A percentile compares a stretch with the other conserved stretches of the same genome.
These are phyloP conservation scores for Mellilla xanthometata DNA, from an alignment of 2,888 invertebrate species.

Conservation along the genomic window DNA sequence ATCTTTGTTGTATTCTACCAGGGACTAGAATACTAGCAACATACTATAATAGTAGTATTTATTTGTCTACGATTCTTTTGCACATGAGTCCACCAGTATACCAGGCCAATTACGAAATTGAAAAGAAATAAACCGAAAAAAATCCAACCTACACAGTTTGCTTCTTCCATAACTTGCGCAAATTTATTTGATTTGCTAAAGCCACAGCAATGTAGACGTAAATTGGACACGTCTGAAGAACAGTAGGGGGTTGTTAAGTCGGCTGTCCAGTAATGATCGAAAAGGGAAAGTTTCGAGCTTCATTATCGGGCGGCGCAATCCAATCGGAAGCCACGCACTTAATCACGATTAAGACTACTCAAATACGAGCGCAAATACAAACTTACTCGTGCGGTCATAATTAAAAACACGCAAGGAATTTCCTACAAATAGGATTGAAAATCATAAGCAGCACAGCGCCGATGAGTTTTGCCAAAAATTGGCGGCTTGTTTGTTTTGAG, in stretches of 20 bases:
- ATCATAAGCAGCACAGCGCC: conserved; percentile 36
- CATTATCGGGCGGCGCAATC: conserved; percentile 61
- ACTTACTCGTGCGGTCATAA: conserved; percentile 35
- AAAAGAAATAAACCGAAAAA: too few relatives aligned
- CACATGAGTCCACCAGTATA: too few relatives aligned
- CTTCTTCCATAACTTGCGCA: too few relatives aligned
- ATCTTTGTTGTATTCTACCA: too few relatives aligned
- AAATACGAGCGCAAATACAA: conserved; percentile 36
- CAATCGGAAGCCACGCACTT: conserved; percentile 64
- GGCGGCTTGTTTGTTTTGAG: conserved; percentile 71
- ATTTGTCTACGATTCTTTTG: too few relatives aligned
- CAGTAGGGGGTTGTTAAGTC: conserved; percentile 45
- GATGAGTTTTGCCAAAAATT: conserved; percentile 42
- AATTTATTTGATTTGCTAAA: neutral
- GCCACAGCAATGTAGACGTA: conserved; percentile 20
- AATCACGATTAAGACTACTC: conserved; percentile 62
- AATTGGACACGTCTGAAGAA: conserved; percentile 25
- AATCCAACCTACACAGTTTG: too few relatives aligned
- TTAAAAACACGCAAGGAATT: conserved; percentile 25
- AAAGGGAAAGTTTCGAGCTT: conserved; percentile 68
- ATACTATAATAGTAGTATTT: too few relatives aligned
- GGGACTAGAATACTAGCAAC: too few relatives aligned
- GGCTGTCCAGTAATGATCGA: conserved; percentile 58
- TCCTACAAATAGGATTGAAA: conserved; percentile 25
- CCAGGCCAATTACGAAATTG: too few relatives aligned